Conservation (phyloP, 2,888 invertebrate genomes). For the Zhengitettix transpicula region DNA sequence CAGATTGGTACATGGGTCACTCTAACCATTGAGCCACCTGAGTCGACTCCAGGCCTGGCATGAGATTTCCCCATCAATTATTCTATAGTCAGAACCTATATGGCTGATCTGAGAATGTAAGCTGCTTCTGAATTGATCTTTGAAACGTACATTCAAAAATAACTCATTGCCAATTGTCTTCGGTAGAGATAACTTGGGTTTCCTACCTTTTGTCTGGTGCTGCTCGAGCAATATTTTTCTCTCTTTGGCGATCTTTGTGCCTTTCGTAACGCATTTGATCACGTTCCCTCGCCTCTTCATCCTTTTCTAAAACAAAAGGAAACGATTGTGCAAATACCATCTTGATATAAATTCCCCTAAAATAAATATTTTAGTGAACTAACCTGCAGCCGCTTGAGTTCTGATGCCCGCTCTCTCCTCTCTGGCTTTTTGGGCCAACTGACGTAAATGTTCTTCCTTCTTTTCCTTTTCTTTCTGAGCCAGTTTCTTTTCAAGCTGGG, state of each 20-base stretch:
- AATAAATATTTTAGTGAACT: constrained; percentile 2
- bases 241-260: constrained; percentile 79
- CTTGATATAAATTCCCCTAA: background rate
- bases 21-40: no score
- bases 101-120: no score
- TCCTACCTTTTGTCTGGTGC: constrained; percentile 75
- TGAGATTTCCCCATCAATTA: background rate
- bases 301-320: constrained; percentile 26
- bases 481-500: constrained; percentile 86
- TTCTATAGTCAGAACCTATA: no score
- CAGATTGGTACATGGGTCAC: no score
- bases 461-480: constrained; percentile 97
- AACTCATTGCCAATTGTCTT: no score
- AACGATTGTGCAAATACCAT: background rate
- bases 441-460: constrained; percentile 85
- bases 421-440: constrained; percentile 86
- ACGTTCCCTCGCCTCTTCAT: constrained; percentile 62
- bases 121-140: no score
- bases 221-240: constrained; percentile 81
- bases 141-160: no score
- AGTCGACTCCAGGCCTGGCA: no score
- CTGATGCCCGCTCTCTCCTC: constrained; percentile 83
- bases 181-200: background rate
- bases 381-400: constrained; percentile 24
- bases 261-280: constrained; percentile 77